These are phyloP conservation scores for Schizopygopsis malacanthus DNA, from an alignment of 2,797 vertebrate genomes.

Conservation along the genomic window DNA sequence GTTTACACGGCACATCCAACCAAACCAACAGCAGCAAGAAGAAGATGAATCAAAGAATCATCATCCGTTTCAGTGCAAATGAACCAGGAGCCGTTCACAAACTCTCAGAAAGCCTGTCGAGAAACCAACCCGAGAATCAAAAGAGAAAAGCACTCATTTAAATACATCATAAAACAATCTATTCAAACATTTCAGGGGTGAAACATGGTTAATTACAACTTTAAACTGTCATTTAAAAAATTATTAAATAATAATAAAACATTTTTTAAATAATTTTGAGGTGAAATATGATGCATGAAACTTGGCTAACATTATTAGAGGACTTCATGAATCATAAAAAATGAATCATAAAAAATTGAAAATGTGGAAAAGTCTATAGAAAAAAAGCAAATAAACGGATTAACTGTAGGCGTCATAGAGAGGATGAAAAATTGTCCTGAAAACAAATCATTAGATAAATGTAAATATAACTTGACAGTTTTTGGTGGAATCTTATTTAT, in stretches of 20 bases:
- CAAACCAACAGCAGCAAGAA: conserved; percentile 45
- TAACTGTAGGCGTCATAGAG: neutral
- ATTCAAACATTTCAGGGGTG: neutral
- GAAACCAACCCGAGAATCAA: neutral
- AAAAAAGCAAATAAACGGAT: neutral
- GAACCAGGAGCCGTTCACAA: conserved; percentile 67
- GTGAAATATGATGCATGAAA: neutral
- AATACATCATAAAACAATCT: neutral
- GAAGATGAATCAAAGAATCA: conserved; percentile 71
- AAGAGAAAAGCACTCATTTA: neutral
- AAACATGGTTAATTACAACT: neutral
- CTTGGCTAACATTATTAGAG: neutral
- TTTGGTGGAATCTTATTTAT: neutral
- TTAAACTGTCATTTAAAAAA: neutral
- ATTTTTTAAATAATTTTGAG: neutral
- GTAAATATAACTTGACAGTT: neutral
- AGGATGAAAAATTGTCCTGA: neutral
- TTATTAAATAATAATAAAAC: neutral
- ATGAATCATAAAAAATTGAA: neutral
- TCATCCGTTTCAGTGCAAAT: conserved; percentile 76
- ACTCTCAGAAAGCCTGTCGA: neutral
- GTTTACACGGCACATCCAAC: conserved; percentile 41
- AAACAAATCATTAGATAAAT: neutral
- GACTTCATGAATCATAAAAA: neutral
- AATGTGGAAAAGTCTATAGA: neutral